phyloP scores from a whole-genome alignment of 2,113 vertebrate species.

The Poeciliopsis prolifica region DNA sequence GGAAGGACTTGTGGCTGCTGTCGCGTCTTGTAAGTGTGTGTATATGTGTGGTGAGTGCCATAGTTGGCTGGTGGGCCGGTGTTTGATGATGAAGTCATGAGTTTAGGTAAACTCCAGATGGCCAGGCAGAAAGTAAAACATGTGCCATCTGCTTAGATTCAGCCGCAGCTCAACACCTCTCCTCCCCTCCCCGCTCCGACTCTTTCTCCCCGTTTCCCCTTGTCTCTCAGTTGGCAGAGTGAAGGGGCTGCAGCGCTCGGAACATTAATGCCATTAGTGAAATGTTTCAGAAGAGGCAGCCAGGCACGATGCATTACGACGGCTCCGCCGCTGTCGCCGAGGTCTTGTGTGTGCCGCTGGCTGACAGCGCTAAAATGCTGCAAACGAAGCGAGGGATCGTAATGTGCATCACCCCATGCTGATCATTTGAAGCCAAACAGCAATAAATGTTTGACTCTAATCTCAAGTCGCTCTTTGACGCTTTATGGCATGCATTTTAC shows the following conservation, averaged over 20 bases:
- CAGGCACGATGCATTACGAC: slow-evolving; percentile 78
- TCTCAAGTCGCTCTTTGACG: background rate
- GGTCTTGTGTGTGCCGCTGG: slow-evolving; percentile 40
- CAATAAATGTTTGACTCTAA: background rate
- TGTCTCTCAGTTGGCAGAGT: slow-evolving; percentile 73
- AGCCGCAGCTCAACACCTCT: slow-evolving; percentile 71
- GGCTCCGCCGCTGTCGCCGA: slow-evolving; percentile 63
- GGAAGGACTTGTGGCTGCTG: slow-evolving; percentile 48
- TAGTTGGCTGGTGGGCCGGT: slow-evolving; percentile 73
- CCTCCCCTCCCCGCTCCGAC: slow-evolving; percentile 38
- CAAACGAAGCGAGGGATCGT: slow-evolving; percentile 10
- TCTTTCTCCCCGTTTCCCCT: slow-evolving; percentile 41
- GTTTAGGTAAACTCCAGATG: slow-evolving; percentile 84
- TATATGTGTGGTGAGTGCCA: slow-evolving; percentile 71
- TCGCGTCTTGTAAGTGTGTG: slow-evolving; percentile 58
- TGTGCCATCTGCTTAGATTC: slow-evolving; percentile 85
- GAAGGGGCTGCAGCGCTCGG: slow-evolving; percentile 65
- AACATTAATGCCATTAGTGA: slow-evolving; percentile 83
- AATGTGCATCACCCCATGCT: background rate
- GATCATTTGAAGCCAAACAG: background rate
- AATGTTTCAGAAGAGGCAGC: slow-evolving; percentile 83
- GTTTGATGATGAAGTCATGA: slow-evolving; percentile 84
- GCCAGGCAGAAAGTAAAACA: slow-evolving; percentile 80
- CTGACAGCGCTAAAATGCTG: slow-evolving; percentile 29
- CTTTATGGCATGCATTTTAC: background rate